phyloP scores from a whole-genome alignment of 2,888 invertebrate genomes.

The Cactoblastis cactorum region DNA sequence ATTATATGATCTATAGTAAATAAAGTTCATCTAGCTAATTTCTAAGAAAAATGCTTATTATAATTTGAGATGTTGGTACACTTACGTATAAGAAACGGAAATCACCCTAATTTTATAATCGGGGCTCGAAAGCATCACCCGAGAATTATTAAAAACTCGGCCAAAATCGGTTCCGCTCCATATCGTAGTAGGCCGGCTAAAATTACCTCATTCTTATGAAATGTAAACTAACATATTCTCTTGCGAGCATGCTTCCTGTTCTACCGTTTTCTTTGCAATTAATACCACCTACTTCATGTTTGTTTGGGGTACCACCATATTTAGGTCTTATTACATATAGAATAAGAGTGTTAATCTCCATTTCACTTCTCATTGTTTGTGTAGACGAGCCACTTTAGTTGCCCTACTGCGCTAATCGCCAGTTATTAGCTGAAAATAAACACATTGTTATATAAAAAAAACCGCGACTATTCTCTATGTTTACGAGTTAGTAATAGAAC shows the following conservation, averaged over 20 bases:
- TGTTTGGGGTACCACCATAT: neutral
- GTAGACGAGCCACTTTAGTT: constrained; percentile 4
- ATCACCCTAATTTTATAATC: constrained; percentile 1
- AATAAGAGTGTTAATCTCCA: neutral
- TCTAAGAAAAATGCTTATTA: neutral
- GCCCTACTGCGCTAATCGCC: constrained; percentile 14
- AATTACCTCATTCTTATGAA: constrained; percentile 13
- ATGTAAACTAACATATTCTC: constrained; percentile 15
- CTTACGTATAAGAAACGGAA: constrained; percentile 1
- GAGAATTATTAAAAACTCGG: constrained; percentile 7
- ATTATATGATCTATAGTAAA: neutral
- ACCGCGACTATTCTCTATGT: constrained; percentile 22
- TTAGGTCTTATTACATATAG: neutral
- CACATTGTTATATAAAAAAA: constrained; percentile 24
- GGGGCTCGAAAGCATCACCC: neutral
- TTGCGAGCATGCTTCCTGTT: constrained; percentile 13
- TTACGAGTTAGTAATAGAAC: constrained; percentile 30
- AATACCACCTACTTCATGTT: neutral
- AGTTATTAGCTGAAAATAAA: constrained; percentile 14
- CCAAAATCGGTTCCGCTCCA: constrained; percentile 5
- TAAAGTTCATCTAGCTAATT: neutral
- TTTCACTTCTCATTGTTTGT: neutral
- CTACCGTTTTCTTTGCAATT: constrained; percentile 1
- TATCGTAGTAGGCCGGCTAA: constrained; percentile 16
- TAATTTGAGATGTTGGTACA: neutral